phyloP scores from a whole-genome alignment of 2,888 invertebrate species.

The Nomada fucata region DNA sequence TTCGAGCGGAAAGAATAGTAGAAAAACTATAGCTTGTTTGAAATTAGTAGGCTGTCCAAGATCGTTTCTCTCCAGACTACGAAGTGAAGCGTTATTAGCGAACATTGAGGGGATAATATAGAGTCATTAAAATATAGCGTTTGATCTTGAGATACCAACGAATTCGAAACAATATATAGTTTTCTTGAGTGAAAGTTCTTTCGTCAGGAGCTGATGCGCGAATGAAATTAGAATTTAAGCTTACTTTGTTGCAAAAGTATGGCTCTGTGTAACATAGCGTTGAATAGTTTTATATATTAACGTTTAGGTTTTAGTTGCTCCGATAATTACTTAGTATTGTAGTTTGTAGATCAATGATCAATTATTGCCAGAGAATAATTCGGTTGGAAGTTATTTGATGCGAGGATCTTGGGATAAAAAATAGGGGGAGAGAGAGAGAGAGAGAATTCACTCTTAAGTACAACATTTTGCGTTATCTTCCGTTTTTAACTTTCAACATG shows the following conservation, averaged over 20 bases:
- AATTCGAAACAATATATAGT: not conserved
- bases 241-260: not conserved
- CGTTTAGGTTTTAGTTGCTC: conserved; percentile 28
- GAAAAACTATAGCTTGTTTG: not conserved
- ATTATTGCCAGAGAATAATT: conserved; percentile 28
- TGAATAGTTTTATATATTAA: conserved; percentile 34
- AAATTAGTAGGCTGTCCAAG: not conserved
- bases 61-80: too few species aligned
- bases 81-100: too few species aligned
- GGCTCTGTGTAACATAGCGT: conserved; percentile 8
- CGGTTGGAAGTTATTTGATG: not conserved
- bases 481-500: conserved; percentile 5
- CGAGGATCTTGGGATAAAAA: not conserved
- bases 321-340: conserved; percentile 5
- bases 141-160: not conserved
- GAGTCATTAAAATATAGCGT: not conserved
- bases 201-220: not conserved
- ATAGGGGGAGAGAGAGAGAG: not conserved
- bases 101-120: too few species aligned
- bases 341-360: conserved; percentile 43
- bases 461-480: conserved; percentile 31
- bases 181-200: not conserved
- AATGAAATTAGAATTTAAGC: not conserved
- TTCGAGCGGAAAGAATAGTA: not conserved
- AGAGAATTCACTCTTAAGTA: conserved; percentile 15